Conservation (phyloP, 2,888 invertebrate species). For the Apotomis capreana region DNA sequence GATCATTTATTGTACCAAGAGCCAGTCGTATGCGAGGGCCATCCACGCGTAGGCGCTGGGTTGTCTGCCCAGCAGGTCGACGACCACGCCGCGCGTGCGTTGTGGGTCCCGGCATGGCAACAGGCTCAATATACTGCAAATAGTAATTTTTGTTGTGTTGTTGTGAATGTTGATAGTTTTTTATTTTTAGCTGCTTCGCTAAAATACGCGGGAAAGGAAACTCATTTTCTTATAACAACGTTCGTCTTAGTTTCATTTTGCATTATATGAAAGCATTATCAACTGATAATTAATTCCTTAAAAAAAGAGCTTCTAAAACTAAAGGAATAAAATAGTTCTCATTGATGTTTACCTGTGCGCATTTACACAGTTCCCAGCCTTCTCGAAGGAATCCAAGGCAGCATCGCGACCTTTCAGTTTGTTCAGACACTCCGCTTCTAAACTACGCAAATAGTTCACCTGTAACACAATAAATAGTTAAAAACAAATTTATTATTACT, state of each 20-base stretch:
- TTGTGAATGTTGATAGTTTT: too few species aligned
- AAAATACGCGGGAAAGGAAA: too few species aligned
- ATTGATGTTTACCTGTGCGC: conserved; percentile 56
- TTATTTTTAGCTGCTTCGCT: too few species aligned
- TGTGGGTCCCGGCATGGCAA: conserved; percentile 55
- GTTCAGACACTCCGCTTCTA: conserved; percentile 71
- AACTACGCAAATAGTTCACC: conserved; percentile 63
- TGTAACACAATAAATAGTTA: conserved; percentile 44
- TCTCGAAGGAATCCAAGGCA: conserved; percentile 59
- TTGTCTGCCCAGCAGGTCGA: conserved; percentile 66
- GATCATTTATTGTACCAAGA: conserved; percentile 51
- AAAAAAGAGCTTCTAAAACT: too few species aligned
- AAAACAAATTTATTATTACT: too few species aligned
- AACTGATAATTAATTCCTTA: too few species aligned
- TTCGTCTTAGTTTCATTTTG: too few species aligned
- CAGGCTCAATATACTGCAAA: conserved; percentile 61
- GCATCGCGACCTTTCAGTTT: conserved; percentile 53
- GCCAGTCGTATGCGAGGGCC: conserved; percentile 68
- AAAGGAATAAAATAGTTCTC: too few species aligned
- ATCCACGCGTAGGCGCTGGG: conserved; percentile 75
- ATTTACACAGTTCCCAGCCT: conserved; percentile 54
- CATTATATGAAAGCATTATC: too few species aligned
- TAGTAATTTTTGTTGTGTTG: neutral
- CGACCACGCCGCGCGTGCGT: conserved; percentile 55
- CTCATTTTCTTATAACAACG: too few species aligned